These are phyloP conservation scores for Chrysomela aeneicollis DNA, from an alignment of 2,888 invertebrate genomes.

Conservation along the genomic window DNA sequence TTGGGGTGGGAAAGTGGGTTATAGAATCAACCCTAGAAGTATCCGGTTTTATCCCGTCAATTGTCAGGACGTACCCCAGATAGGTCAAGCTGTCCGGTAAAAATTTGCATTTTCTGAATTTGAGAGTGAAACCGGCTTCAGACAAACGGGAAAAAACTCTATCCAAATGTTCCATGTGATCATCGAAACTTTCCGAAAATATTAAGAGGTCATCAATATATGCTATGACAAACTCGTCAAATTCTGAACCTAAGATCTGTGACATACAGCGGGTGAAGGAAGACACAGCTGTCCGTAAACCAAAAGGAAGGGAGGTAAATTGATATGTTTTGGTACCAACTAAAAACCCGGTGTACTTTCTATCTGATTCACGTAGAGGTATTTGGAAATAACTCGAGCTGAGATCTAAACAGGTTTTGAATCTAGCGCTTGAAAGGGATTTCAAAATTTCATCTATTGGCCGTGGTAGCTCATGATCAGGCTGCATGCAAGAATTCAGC, in stretches of 20 bases:
- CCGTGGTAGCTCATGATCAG: constrained; percentile 24
- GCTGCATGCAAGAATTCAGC: constrained; percentile 23
- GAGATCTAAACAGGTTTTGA: too few relatives aligned
- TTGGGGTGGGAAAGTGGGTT: constrained; percentile 9
- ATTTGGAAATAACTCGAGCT: too few relatives aligned
- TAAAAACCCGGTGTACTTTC: constrained; percentile 40
- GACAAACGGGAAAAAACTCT: constrained; percentile 28
- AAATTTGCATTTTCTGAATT: constrained; percentile 1
- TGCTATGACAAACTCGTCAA: constrained; percentile 24
- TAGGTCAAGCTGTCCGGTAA: constrained; percentile 25
- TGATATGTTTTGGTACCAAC: constrained; percentile 34
- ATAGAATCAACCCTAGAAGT: constrained; percentile 37
- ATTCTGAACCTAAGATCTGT: constrained; percentile 32
- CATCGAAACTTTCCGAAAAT: constrained; percentile 26
- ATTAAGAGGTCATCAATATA: constrained; percentile 40
- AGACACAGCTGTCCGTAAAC: constrained; percentile 25
- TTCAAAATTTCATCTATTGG: constrained; percentile 35
- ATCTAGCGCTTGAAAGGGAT: too few relatives aligned
- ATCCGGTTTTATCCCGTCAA: constrained; percentile 38
- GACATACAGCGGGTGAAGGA: constrained; percentile 32
- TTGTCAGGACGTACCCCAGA: constrained; percentile 39
- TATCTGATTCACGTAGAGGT: not conserved
- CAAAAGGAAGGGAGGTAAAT: constrained; percentile 37
- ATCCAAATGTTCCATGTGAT: constrained; percentile 33
- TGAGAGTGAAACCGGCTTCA: constrained; percentile 36